Percentiles rank a stretch among this genome's conserved stretches.
These are phyloP conservation scores for Indicator indicator DNA, from an alignment of 2,113 vertebrate species.

Conservation along the genomic window DNA sequence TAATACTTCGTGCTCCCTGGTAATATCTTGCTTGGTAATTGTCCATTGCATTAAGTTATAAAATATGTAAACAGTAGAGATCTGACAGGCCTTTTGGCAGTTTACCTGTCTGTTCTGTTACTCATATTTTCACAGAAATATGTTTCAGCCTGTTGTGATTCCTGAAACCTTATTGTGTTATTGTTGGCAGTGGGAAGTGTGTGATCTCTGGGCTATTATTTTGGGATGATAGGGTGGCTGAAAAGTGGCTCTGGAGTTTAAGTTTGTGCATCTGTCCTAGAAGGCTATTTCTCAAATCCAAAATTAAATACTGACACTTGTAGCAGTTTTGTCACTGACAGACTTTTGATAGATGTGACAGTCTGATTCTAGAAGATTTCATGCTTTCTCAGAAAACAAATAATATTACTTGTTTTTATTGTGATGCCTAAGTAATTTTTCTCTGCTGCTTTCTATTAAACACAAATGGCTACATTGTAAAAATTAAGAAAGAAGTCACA, in stretches of 20 bases:
- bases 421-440: neutral
- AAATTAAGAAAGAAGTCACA: neutral
- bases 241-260: accelerated
- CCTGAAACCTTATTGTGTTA: accelerated
- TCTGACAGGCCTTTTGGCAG: neutral
- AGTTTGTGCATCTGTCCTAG: accelerated
- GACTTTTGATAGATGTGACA: neutral
- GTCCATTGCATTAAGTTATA: too few species aligned
- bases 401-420: neutral
- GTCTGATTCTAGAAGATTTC: neutral
- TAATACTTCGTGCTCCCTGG: accelerated
- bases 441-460: accelerated
- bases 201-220: accelerated
- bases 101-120: accelerated
- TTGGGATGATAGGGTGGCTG: neutral
- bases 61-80: too few species aligned
- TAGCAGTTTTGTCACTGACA: accelerated
- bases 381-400: neutral
- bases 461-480: neutral
- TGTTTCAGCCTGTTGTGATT: accelerated
- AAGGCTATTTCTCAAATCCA: neutral
- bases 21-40: accelerated
- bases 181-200: accelerated
- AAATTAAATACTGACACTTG: accelerated
- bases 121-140: accelerated